Percentiles rank a stretch among this genome's conserved stretches.
Evolutionary conservation across 53 echinoderm and acorn worm species (phyloP).

Genomic region (Patiria pectinifera): DNA sequence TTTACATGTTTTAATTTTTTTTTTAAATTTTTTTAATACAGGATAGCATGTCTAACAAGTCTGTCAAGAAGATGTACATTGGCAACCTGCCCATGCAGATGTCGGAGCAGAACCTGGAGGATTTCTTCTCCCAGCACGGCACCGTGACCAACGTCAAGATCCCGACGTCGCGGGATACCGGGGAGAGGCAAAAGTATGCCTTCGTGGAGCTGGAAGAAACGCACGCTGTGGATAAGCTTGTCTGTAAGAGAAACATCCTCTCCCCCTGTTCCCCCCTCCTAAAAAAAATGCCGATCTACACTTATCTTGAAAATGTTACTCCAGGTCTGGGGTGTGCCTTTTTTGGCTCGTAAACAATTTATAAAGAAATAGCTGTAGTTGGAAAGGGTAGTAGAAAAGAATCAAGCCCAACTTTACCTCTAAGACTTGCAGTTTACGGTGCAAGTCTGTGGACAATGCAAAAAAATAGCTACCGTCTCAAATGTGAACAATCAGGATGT

Average conservation of each 20-base stretch:
- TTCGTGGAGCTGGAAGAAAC: slow-evolving; percentile 52
- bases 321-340: no score
- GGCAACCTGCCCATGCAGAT: slow-evolving; percentile 74
- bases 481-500: no score
- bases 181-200: slow-evolving; percentile 42
- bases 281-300: no score
- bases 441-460: no score
- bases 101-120: slow-evolving; percentile 68
- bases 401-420: no score
- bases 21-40: slow-evolving; percentile 15
- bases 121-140: slow-evolving; percentile 32
- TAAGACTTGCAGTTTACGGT: no score
- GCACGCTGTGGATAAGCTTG: slow-evolving; percentile 39
- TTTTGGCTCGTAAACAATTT: no score
- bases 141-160: slow-evolving; percentile 59
- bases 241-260: slow-evolving; percentile 21
- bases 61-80: slow-evolving; percentile 59
- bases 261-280: no score
- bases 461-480: no score
- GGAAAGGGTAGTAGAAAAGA: no score
- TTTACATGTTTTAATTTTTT: background rate
- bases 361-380: no score
- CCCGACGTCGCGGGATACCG: slow-evolving; percentile 43
- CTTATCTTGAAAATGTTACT: no score
- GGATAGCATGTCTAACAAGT: slow-evolving; percentile 21